A percentile compares a stretch with the other conserved stretches of the same genome.
Evolutionary conservation across 2,113 vertebrate species (phyloP).

Genomic region (Hystrix brachyura): DNA sequence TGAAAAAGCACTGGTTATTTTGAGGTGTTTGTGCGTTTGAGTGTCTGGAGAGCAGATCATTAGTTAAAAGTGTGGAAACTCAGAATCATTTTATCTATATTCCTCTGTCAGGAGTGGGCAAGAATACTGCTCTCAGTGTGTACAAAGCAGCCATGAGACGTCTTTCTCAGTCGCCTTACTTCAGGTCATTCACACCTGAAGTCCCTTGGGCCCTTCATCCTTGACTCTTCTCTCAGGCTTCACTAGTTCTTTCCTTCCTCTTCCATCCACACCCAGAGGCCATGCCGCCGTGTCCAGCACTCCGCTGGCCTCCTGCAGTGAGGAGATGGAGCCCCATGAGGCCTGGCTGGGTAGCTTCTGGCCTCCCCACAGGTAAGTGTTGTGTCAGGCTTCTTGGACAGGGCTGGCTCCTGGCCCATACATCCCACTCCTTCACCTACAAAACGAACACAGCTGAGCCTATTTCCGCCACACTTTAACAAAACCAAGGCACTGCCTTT

Average conservation of each 20-base stretch:
- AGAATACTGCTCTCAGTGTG: fast-evolving
- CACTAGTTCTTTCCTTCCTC: neutral
- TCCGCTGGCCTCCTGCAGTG: neutral
- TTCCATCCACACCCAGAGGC: neutral
- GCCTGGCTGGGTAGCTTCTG: fast-evolving
- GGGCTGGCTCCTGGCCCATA: neutral
- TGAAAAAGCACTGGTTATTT: neutral
- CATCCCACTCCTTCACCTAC: neutral
- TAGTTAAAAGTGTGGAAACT: neutral
- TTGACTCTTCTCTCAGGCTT: neutral
- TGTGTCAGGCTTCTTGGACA: neutral
- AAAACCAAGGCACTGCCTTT: neutral
- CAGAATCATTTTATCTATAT: neutral
- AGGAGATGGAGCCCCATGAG: neutral
- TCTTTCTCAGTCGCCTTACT: neutral
- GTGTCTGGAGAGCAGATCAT: neutral
- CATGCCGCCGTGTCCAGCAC: fast-evolving
- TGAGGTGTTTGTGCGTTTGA: neutral
- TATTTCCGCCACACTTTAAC: neutral
- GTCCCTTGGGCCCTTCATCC: neutral
- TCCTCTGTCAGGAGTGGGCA: neutral
- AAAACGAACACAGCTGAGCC: neutral
- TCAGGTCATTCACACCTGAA: neutral
- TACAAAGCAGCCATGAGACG: neutral
- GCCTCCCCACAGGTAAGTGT: neutral